Conservation (phyloP, 2,113 vertebrate species). For the Etheostoma cragini region DNA sequence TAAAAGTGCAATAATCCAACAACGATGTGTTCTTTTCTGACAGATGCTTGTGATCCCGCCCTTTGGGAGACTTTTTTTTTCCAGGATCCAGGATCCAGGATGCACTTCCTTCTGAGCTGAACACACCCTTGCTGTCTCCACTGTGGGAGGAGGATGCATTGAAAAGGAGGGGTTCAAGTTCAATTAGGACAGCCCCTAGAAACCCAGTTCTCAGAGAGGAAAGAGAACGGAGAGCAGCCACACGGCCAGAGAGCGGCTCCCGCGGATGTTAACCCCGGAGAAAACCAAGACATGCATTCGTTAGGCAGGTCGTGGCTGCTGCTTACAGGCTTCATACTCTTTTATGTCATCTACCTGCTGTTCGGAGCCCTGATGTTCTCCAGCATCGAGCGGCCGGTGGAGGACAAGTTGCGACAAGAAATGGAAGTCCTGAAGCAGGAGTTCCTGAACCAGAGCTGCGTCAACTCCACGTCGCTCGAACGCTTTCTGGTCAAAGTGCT, state of each 20-base stretch:
- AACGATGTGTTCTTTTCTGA: too few relatives aligned
- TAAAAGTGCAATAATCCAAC: too few relatives aligned
- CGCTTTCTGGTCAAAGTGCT: slow-evolving; percentile 84
- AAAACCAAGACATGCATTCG: slow-evolving; percentile 64
- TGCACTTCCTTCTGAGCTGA: background rate
- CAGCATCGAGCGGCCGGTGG: slow-evolving; percentile 88
- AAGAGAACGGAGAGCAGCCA: background rate
- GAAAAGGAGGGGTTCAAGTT: slow-evolving; percentile 55
- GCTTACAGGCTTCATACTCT: slow-evolving; percentile 72
- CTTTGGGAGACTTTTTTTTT: background rate
- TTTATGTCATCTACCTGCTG: slow-evolving; percentile 86
- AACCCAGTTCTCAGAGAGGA: slow-evolving; percentile 17
- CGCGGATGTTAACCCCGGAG: background rate
- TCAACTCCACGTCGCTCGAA: slow-evolving; percentile 84
- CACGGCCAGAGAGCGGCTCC: background rate
- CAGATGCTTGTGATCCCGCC: background rate
- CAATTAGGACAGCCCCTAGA: slow-evolving; percentile 50
- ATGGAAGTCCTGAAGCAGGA: slow-evolving; percentile 80
- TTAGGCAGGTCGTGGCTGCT: slow-evolving; percentile 75
- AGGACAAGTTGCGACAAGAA: slow-evolving; percentile 83
- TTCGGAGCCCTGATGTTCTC: slow-evolving; percentile 90
- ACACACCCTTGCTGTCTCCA: slow-evolving; percentile 40
- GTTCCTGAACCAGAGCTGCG: slow-evolving; percentile 87
- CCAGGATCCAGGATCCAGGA: slow-evolving; percentile 30
- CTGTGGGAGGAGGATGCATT: slow-evolving; percentile 64